Conservation (phyloP, 2,113 vertebrate species). For the Epinephelus moara region DNA sequence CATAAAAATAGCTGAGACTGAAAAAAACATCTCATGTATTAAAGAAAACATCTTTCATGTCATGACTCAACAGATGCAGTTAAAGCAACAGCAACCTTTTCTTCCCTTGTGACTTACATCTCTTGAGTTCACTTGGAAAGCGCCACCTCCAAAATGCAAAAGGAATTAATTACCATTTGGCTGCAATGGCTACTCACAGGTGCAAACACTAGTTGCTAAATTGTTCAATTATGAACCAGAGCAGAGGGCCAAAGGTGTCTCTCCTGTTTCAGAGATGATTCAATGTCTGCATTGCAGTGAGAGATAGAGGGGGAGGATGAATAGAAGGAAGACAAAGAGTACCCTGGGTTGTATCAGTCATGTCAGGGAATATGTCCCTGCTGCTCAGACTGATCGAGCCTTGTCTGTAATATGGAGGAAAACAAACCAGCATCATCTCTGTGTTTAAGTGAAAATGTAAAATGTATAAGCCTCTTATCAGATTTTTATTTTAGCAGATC, state of each 20-base stretch:
- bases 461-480: background rate
- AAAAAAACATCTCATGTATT: background rate
- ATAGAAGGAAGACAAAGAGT: conserved; percentile 1
- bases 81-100: background rate
- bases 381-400: background rate
- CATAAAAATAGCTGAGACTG: background rate
- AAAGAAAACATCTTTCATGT: background rate
- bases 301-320: conserved; percentile 9
- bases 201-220: conserved; percentile 35
- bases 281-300: background rate
- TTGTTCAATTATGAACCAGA: conserved; percentile 45
- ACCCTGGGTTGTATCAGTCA: conserved; percentile 24
- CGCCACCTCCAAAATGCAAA: background rate
- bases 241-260: conserved; percentile 24
- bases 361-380: background rate
- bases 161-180: conserved; percentile 2
- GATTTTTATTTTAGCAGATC: background rate
- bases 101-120: background rate
- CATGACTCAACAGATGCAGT: background rate
- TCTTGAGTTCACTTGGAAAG: background rate
- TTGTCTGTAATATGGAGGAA: background rate
- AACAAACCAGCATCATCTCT: background rate
- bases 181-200: conserved; percentile 8
- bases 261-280: conserved; percentile 49
- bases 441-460: background rate